Evolutionary conservation across 2,797 vertebrate species (phyloP), one percentile per base, ranked within the genome.

Genomic region (Crypturellus tataupa): DNA sequence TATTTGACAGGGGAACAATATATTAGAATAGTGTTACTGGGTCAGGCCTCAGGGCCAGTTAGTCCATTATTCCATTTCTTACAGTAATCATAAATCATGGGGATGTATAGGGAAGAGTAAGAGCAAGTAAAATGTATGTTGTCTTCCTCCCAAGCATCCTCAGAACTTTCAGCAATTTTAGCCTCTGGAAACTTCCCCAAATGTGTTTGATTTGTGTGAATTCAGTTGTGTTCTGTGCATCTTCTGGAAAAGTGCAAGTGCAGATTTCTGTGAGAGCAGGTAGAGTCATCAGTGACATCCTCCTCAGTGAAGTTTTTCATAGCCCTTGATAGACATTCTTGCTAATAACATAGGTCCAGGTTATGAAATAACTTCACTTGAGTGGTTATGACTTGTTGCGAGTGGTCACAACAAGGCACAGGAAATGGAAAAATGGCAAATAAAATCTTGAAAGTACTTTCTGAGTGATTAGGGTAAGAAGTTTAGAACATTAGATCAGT

Each of bases 101-200:
- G 6, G 13, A 64, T 93, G 17, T 12, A 3, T 68, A 23, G 14
- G 62, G 31, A 44, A 40, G 44, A 25, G 42, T 53, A 37, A 53
- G n/a, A 53, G 31, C 4, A 4, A 44, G 62, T 2, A 0, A 55
- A 53, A 2, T 23, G 9, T 25, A 24, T 4, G 1, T 2, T 15
- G 4, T 68, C 18, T 51, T 67, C 12, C 6, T 78, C 14, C 4
- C 12, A 53, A 39, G 27, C 23, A 15, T 23, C 37, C 80, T 31
- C 8, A 39, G 33, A 90, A 19, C 37, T 12, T 75, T 10, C 51
- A 10, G 44, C 29, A 81, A 0, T 14, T 80, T 89, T 75, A n/a
- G 68, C 13, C 25, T 64, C 16, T 53, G 47, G 12, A 47, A 29
- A 7, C 4, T 77, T 81, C 31, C 47, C 35, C 0, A 44, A 20